Conservation (phyloP, 1,140 invertebrate genomes). For the Apis florea region DNA sequence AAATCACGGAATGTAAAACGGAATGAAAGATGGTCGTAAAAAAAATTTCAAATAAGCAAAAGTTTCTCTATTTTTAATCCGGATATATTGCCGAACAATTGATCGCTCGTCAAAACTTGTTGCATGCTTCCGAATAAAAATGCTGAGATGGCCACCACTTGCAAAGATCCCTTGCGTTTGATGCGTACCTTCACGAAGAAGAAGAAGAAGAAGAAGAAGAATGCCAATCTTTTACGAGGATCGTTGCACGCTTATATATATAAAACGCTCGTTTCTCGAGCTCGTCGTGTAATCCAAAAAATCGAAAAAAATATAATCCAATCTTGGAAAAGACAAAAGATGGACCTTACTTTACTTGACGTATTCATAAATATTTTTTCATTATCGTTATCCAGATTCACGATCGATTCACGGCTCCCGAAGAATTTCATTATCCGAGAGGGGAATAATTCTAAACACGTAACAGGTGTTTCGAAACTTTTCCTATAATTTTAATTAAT, state of each 20-base stretch:
- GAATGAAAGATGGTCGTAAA: too few species aligned
- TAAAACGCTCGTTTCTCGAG: background rate
- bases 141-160: background rate
- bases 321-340: too few species aligned
- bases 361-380: too few species aligned
- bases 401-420: background rate
- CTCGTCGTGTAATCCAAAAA: too few species aligned
- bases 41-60: background rate
- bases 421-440: conserved; percentile 9
- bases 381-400: too few species aligned
- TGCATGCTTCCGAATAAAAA: background rate
- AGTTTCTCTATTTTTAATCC: too few species aligned
- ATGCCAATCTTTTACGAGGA: background rate
- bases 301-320: too few species aligned
- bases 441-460: conserved; percentile 58
- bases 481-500: conserved; percentile 61
- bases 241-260: background rate
- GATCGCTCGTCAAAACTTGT: background rate
- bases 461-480: conserved; percentile 59
- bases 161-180: background rate
- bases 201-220: too few species aligned
- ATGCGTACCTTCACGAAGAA: background rate
- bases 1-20: too few species aligned
- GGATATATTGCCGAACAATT: background rate
- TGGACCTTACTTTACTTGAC: too few species aligned